Percentiles rank a stretch among this genome's conserved stretches.
Evolutionary conservation across 2,888 invertebrate genomes (phyloP).

Genomic region (Drosophila nigritarsus): DNA sequence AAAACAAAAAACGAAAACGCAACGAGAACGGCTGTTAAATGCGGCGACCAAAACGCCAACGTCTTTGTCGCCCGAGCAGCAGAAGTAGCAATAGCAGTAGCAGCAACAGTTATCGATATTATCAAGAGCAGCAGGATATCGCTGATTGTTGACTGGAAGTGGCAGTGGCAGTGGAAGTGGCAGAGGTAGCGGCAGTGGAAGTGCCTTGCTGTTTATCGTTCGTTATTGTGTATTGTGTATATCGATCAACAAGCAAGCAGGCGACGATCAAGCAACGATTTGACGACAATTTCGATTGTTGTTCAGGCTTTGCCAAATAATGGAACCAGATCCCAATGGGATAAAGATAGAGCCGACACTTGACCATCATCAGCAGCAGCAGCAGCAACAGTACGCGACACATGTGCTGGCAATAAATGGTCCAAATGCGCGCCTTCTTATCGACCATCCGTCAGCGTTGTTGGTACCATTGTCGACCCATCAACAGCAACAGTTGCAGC

Average conservation of each 20-base stretch:
- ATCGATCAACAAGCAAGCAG: background rate
- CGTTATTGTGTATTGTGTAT: conserved; percentile 12
- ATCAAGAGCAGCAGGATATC: conserved; percentile 42
- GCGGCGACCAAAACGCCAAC: conserved; percentile 64
- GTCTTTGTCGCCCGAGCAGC: conserved; percentile 43
- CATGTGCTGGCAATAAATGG: conserved; percentile 84
- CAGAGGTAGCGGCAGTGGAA: conserved; percentile 16
- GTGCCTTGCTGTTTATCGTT: conserved; percentile 10
- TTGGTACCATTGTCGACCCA: conserved; percentile 82
- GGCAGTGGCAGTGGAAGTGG: conserved; percentile 18
- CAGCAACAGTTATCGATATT: conserved; percentile 53
- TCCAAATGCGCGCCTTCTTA: conserved; percentile 83
- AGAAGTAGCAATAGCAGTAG: conserved; percentile 39
- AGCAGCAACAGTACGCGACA: conserved; percentile 83
- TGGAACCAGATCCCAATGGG: conserved; percentile 85
- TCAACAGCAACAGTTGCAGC: conserved; percentile 77
- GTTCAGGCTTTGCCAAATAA: conserved; percentile 81
- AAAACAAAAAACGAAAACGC: conserved; percentile 41
- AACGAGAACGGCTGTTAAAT: conserved; percentile 69
- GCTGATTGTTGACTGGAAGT: conserved; percentile 51
- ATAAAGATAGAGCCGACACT: conserved; percentile 85
- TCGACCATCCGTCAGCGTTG: conserved; percentile 83
- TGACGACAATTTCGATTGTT: conserved; percentile 80
- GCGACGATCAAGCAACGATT: conserved; percentile 22
- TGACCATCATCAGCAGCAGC: conserved; percentile 82